Conservation (phyloP, 2,797 vertebrate genomes). For the Schizothorax lantsangensis region DNA sequence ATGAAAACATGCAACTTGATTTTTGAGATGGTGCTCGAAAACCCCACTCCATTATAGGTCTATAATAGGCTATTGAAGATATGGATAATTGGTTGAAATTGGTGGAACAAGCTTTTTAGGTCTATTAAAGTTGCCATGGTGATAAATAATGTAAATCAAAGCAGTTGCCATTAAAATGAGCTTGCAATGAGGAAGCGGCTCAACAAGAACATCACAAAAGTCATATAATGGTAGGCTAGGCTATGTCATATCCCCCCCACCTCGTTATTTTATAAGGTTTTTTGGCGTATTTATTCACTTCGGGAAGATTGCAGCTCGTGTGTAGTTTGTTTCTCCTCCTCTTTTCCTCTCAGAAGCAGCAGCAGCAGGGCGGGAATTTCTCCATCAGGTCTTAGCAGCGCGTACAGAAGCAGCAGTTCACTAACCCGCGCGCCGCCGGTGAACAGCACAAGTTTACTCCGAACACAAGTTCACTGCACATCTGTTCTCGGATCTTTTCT, state of each 20-base stretch:
- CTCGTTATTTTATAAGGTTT: background rate
- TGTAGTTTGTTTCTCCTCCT: constrained; percentile 22
- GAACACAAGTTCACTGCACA: background rate
- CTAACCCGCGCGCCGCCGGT: background rate
- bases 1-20: background rate
- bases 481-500: background rate
- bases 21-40: background rate
- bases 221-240: too few relatives aligned
- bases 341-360: background rate
- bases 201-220: background rate
- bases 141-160: background rate
- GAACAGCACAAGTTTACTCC: constrained; percentile 22
- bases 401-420: background rate
- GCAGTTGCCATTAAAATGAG: background rate
- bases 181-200: background rate
- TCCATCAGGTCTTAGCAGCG: constrained; percentile 6
- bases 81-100: background rate
- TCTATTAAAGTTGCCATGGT: background rate
- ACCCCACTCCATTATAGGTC: background rate
- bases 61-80: background rate
- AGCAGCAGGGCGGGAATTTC: constrained; percentile 15
- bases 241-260: background rate
- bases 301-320: background rate
- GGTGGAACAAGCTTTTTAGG: background rate
- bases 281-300: background rate